These are phyloP conservation scores for Oenanthe melanoleuca DNA, from an alignment of 2,113 vertebrate genomes.

Conservation along the genomic window DNA sequence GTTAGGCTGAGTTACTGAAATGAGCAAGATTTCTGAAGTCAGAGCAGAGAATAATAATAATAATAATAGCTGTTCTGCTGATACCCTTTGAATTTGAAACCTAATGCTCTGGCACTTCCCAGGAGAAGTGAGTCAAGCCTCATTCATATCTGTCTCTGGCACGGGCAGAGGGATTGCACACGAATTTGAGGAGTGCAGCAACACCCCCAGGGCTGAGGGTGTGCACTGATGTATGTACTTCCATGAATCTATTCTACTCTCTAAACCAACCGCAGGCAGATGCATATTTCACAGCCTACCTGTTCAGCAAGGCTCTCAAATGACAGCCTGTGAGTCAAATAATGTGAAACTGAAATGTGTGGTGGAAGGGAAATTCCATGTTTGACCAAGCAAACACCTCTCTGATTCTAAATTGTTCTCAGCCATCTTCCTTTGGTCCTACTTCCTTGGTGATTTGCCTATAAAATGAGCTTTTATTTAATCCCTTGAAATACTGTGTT, in stretches of 20 bases:
- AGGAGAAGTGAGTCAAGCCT: neutral
- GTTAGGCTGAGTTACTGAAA: neutral
- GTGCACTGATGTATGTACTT: neutral
- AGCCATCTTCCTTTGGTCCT: conserved; percentile 19
- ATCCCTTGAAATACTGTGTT: conserved; percentile 37
- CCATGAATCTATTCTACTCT: neutral
- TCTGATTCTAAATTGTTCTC: conserved; percentile 34
- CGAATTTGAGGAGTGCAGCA: neutral
- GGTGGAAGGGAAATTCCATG: conserved; percentile 20
- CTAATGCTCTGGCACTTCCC: neutral
- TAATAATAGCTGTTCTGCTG: neutral
- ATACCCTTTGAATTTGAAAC: neutral
- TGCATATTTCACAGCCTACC: neutral
- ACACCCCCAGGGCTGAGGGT: neutral
- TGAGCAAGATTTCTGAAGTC: neutral
- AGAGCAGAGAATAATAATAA: neutral
- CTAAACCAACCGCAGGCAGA: conserved; percentile 15
- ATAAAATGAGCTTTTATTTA: conserved; percentile 53
- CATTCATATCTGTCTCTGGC: neutral
- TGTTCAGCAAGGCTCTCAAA: neutral
- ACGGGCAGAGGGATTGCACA: neutral
- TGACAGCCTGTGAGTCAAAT: conserved; percentile 26
- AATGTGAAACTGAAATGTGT: neutral
- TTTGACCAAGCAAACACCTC: conserved; percentile 33
- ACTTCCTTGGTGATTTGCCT: conserved; percentile 53